Percentiles rank a stretch among this genome's conserved stretches.
Evolutionary conservation across 2,888 invertebrate species (phyloP).

Genomic region (Eledone cirrhosa): DNA sequence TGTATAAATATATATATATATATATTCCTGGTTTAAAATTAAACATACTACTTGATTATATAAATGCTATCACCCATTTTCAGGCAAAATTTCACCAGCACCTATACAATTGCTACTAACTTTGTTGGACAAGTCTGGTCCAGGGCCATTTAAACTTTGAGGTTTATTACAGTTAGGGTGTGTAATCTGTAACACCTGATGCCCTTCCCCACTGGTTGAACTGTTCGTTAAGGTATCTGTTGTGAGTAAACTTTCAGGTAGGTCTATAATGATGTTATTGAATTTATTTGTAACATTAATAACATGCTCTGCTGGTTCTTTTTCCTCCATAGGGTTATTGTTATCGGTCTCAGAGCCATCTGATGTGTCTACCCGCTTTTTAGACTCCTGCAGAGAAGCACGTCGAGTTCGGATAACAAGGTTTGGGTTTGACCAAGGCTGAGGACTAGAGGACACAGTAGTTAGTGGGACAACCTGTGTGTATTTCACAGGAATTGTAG

Average conservation of each 20-base stretch:
- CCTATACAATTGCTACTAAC: conserved; percentile 3
- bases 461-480: conserved; percentile 13
- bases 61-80: neutral
- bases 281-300: conserved; percentile 8
- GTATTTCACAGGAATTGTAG: neutral
- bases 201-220: neutral
- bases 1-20: neutral
- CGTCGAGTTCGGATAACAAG: conserved; percentile 65
- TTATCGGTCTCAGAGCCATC: conserved; percentile 1
- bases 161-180: neutral
- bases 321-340: conserved; percentile 35
- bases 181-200: conserved; percentile 15
- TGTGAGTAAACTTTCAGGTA: neutral
- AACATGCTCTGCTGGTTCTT: neutral
- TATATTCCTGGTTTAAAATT: neutral
- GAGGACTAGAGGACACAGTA: conserved; percentile 29
- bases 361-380: conserved; percentile 26
- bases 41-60: neutral
- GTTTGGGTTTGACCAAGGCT: conserved; percentile 66
- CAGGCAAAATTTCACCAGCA: neutral
- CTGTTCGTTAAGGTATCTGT: neutral
- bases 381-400: conserved; percentile 46
- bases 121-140: conserved; percentile 4
- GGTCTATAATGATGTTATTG: conserved; percentile 24
- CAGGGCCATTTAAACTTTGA: conserved; percentile 12